Percentiles rank a stretch among this genome's conserved stretches.
Evolutionary conservation across 2,888 invertebrate species (phyloP).

Genomic region (Tachina grossa): DNA sequence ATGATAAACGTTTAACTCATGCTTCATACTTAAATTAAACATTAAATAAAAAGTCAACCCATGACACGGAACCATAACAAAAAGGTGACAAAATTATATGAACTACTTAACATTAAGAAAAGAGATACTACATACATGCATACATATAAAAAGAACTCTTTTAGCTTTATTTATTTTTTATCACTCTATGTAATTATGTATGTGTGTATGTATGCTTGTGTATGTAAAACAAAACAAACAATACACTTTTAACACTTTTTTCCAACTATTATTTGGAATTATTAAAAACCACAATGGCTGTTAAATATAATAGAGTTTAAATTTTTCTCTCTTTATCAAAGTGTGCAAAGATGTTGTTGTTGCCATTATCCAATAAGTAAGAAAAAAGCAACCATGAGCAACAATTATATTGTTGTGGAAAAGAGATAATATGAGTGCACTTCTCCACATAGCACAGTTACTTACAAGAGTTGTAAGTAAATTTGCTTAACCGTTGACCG

Average conservation of each 20-base stretch:
- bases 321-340: slow-evolving; percentile 35
- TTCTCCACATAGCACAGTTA: neutral
- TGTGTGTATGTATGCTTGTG: neutral
- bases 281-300: slow-evolving; percentile 73
- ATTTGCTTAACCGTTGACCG: slow-evolving; percentile 26
- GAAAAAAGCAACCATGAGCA: slow-evolving; percentile 12
- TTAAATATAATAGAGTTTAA: slow-evolving; percentile 60
- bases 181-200: neutral
- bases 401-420: slow-evolving; percentile 61
- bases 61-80: slow-evolving; percentile 61
- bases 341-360: slow-evolving; percentile 27
- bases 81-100: slow-evolving; percentile 69
- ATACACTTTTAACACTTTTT: slow-evolving; percentile 47
- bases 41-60: neutral
- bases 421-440: slow-evolving; percentile 60
- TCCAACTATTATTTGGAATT: slow-evolving; percentile 69
- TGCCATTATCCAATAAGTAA: neutral
- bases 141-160: neutral
- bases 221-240: slow-evolving; percentile 32
- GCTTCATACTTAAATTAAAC: neutral
- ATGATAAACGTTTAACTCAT: neutral
- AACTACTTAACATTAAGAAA: slow-evolving; percentile 52
- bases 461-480: slow-evolving; percentile 11
- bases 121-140: neutral
- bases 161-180: slow-evolving; percentile 11